Conservation (phyloP, 2,113 vertebrate species). For the Bos taurus region ARS-UCD2.0 NC_037349.1:25882001-25882500, state of each 20-base stretch:
- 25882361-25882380: background rate
- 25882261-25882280: background rate
- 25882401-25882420: background rate
- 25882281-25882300: background rate
- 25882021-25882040: background rate
- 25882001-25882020: background rate
- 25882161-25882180: background rate
- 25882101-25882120: background rate
- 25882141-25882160: background rate
- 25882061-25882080: background rate
- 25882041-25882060: background rate
- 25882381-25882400: background rate
- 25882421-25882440: background rate
- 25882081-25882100: background rate
- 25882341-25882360: background rate
- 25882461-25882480: background rate
- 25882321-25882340: background rate
- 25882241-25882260: background rate
- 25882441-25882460: background rate
- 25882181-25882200: background rate
- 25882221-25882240: background rate
- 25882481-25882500: background rate
- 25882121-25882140: background rate
- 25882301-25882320: background rate
- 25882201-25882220: background rate